These are phyloP conservation scores for Pangasianodon gigas DNA, from an alignment of 2,113 vertebrate species.

Conservation along the genomic window DNA sequence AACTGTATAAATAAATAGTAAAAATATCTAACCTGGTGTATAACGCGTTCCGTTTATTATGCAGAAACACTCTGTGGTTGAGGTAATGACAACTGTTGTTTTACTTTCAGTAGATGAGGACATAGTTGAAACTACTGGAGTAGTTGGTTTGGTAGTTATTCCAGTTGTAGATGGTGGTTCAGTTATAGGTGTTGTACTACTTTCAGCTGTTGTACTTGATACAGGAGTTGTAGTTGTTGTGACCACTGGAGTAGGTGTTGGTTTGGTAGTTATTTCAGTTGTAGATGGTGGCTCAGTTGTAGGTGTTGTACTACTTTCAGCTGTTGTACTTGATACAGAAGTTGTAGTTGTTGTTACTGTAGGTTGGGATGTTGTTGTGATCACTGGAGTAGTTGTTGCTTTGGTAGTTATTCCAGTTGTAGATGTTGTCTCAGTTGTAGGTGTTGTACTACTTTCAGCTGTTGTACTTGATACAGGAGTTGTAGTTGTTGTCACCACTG, in stretches of 20 bases:
- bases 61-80: conserved; percentile 57
- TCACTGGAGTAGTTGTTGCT: not conserved
- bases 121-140: not conserved
- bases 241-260: not conserved
- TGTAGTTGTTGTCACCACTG: not conserved
- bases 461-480: not conserved
- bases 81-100: not conserved
- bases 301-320: not conserved
- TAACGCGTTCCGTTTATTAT: conserved; percentile 60
- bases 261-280: not conserved
- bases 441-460: not conserved
- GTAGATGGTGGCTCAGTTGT: not conserved
- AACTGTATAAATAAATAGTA: not conserved
- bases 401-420: not conserved
- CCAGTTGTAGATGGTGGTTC: conserved; percentile 1
- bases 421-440: not conserved
- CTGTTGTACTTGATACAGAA: not conserved
- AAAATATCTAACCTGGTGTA: conserved; percentile 58
- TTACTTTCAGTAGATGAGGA: too few species aligned
- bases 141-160: not conserved
- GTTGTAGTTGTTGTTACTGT: not conserved
- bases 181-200: not conserved
- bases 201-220: not conserved
- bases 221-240: conserved; percentile 1
- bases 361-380: not conserved